These are phyloP conservation scores for Pangasius mekongensis DNA, from an alignment of 2,797 vertebrate genomes.

Conservation along the genomic window DNA sequence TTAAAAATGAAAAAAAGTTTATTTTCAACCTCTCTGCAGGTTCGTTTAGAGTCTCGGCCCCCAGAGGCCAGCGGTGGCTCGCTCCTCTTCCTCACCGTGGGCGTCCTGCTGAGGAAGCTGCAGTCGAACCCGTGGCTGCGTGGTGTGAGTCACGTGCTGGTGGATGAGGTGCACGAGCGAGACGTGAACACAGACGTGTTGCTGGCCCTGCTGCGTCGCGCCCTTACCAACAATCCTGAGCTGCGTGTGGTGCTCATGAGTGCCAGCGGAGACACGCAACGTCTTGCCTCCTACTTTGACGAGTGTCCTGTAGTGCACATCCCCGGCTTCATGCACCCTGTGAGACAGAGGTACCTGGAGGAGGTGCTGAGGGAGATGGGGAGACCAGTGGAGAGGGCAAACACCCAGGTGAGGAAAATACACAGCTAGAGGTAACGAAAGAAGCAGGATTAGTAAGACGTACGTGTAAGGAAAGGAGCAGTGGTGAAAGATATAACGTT, in stretches of 20 bases:
- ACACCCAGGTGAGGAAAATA: conserved; percentile 57
- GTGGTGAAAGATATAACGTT: neutral
- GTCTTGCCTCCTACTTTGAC: conserved; percentile 88
- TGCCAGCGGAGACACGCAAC: conserved; percentile 89
- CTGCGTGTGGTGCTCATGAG: conserved; percentile 93
- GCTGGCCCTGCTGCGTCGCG: conserved; percentile 86
- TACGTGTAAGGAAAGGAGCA: neutral
- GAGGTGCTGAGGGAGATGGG: conserved; percentile 88
- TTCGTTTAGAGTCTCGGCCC: conserved; percentile 90
- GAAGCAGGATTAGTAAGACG: neutral
- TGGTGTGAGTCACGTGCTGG: conserved; percentile 92
- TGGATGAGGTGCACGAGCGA: conserved; percentile 96
- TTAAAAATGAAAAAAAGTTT: neutral
- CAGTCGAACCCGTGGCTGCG: conserved; percentile 86
- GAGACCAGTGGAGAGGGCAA: neutral
- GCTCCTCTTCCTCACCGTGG: conserved; percentile 94
- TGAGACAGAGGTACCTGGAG: conserved; percentile 86
- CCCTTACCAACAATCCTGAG: conserved; percentile 80
- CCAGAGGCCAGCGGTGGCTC: conserved; percentile 86
- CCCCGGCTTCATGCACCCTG: conserved; percentile 95
- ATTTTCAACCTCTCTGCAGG: conserved; percentile 67
- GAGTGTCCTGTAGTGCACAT: conserved; percentile 87
- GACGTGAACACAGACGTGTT: conserved; percentile 97
- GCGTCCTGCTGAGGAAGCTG: conserved; percentile 90
- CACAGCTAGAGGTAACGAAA: neutral